These are phyloP conservation scores for Dendrolimus kikuchii DNA, from an alignment of 1,140 invertebrate genomes.

Conservation along the genomic window DNA sequence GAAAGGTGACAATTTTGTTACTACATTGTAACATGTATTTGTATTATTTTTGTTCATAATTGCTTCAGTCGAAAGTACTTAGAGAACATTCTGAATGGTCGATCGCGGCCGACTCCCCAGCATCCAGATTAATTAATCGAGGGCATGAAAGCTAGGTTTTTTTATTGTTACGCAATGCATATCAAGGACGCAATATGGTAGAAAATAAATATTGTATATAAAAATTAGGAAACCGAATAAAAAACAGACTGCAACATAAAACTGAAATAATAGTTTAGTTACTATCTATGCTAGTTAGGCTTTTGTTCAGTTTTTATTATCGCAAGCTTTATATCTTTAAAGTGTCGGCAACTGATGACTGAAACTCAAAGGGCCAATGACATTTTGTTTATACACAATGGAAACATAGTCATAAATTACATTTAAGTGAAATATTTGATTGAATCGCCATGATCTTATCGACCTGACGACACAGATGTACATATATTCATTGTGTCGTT, in stretches of 20 bases:
- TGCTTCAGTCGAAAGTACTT: constrained; percentile 64
- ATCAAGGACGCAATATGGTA: constrained; percentile 72
- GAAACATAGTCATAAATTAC: constrained; percentile 26
- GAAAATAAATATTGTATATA: constrained; percentile 72
- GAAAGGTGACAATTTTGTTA: constrained; percentile 36
- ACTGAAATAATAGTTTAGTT: constrained; percentile 65
- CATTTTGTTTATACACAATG: constrained; percentile 44
- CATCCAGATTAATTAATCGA: constrained; percentile 40
- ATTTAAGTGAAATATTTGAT: constrained; percentile 41
- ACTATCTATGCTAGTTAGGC: constrained; percentile 67
- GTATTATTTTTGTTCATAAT: constrained; percentile 55
- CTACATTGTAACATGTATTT: constrained; percentile 49
- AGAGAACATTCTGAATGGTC: constrained; percentile 33
- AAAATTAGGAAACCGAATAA: constrained; percentile 52
- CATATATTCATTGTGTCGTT: constrained; percentile 11
- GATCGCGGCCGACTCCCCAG: constrained; percentile 21
- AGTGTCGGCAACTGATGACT: constrained; percentile 69
- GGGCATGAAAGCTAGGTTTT: constrained; percentile 69
- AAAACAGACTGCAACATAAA: constrained; percentile 64
- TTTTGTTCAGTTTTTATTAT: constrained; percentile 60
- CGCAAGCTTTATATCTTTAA: constrained; percentile 66
- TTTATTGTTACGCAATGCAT: constrained; percentile 72
- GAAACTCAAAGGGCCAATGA: constrained; percentile 62
- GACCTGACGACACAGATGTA: constrained; percentile 29
- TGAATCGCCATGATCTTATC: constrained; percentile 47